Evolutionary conservation across 2,888 invertebrate genomes (phyloP), one percentile per base, ranked within the genome.

Genomic region (Apotomis capreana): DNA sequence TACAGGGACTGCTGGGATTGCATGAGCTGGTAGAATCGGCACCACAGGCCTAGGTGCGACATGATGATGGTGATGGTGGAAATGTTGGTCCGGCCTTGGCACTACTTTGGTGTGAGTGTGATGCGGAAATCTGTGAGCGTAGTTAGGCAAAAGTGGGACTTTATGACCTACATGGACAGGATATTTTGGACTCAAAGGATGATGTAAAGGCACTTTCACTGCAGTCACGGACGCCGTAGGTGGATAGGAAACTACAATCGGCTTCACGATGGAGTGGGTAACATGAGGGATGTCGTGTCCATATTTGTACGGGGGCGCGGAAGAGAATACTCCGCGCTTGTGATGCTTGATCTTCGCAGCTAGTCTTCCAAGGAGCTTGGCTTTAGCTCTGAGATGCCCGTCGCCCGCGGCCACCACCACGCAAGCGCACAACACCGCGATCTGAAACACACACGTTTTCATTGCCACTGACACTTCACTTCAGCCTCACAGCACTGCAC

Each of bases 261-360:
- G 94, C 76, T 93, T 93, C 13, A 93, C 80, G 8, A 93, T 82
- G 0, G 94, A 94, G 77, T 94, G 94, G 0, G 92, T 89, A 13
- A 94, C 90, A 5, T 81, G 86, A 0, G 93, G 93, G 61, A 93
- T 90, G 75, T 94, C 94, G 73, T 93, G 88, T 51, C 94, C 94
- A 5, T 91, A 85, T 73, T 94, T 94, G 82, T 85, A 94, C 3
- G 94, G 85, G 0, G 93, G 93, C n/a, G 93, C 83, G 4, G 83
- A 75, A 9, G 91, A 87, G 59, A 90, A 81, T 12, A 89, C 85
- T 71, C 93, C 92, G 9, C 92, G 84, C 78, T 93, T 93, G 79
- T 90, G 88, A 63, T 92, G 92, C 76, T 86, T 88, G 73, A 80
- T 80, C 68, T 82, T 83, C 44, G 76, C 80, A 0, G 82, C 76